A percentile compares a stretch with the other conserved stretches of the same genome.
phyloP scores from a whole-genome alignment of 2,888 invertebrate species.

The Drosophila tripunctata region DNA sequence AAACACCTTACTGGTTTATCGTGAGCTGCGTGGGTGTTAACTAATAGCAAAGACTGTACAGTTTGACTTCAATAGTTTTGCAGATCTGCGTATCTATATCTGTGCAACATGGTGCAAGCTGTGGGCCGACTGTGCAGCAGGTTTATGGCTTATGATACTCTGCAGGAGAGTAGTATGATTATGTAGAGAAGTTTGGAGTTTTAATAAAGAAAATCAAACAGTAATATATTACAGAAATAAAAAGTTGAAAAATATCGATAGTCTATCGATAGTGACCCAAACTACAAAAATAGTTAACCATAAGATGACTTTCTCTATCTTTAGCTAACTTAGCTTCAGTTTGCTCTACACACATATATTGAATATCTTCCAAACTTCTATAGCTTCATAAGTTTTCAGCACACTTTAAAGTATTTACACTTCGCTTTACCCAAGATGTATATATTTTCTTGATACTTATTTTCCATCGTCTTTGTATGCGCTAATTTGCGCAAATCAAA shows the following conservation, averaged over 20 bases:
- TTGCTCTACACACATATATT: too few species aligned
- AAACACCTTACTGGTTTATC: constrained; percentile 7
- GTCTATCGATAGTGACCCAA: too few species aligned
- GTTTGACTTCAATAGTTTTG: constrained; percentile 35
- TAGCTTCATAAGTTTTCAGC: too few species aligned
- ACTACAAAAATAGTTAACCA: too few species aligned
- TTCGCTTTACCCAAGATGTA: not conserved
- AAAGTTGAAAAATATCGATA: too few species aligned
- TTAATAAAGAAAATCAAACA: not conserved
- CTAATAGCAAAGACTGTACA: constrained; percentile 51
- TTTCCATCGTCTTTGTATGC: constrained; percentile 38
- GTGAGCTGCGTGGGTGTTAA: constrained; percentile 43
- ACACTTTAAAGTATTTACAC: not conserved
- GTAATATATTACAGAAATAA: too few species aligned
- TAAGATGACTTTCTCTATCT: too few species aligned
- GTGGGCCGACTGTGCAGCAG: constrained; percentile 31
- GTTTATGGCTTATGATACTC: constrained; percentile 19
- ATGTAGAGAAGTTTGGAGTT: not conserved
- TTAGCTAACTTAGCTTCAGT: too few species aligned
- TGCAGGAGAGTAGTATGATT: not conserved
- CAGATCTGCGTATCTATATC: not conserved
- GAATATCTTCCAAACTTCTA: too few species aligned
- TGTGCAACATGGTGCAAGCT: constrained; percentile 32
- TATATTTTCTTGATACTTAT: constrained; percentile 1
- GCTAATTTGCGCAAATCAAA: constrained; percentile 67